Evolutionary conservation across 2,113 vertebrate genomes (phyloP).

Genomic region (Xenopus laevis): DNA sequence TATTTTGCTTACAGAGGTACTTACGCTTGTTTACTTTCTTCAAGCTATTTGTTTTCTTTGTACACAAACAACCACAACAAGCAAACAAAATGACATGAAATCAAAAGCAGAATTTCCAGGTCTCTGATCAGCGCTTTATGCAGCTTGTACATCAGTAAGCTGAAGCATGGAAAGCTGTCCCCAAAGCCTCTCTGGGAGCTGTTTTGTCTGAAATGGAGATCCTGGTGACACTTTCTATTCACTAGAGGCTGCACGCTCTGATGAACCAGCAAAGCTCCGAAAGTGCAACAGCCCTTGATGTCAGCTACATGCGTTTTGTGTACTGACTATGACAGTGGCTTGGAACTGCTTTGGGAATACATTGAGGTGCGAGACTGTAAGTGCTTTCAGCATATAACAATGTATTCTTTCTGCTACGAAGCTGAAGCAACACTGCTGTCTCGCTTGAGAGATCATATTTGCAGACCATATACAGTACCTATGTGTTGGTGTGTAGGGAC

Average conservation of each 20-base stretch:
- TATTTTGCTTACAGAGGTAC: no score
- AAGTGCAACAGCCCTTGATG: constrained; percentile 63
- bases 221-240: constrained; percentile 52
- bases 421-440: constrained; percentile 47
- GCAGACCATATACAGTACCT: background rate
- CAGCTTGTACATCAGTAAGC: constrained; percentile 37
- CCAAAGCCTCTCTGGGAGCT: constrained; percentile 52
- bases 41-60: no score
- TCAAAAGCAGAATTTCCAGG: background rate
- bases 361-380: constrained; percentile 51
- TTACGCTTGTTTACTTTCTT: no score
- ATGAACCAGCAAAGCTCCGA: constrained; percentile 64
- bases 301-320: constrained; percentile 65
- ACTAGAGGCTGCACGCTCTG: constrained; percentile 56
- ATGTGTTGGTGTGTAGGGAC: no score
- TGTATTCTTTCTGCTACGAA: constrained; percentile 56
- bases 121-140: constrained; percentile 16
- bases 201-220: constrained; percentile 57
- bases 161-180: constrained; percentile 48
- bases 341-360: constrained; percentile 60
- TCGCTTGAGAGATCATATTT: constrained; percentile 53
- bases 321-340: constrained; percentile 59
- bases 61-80: no score
- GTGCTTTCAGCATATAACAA: constrained; percentile 58
- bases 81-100: no score